Evolutionary conservation across 2,113 vertebrate species (phyloP), one percentile per base, ranked within the genome.

Genomic region (Theropithecus gelada): DNA sequence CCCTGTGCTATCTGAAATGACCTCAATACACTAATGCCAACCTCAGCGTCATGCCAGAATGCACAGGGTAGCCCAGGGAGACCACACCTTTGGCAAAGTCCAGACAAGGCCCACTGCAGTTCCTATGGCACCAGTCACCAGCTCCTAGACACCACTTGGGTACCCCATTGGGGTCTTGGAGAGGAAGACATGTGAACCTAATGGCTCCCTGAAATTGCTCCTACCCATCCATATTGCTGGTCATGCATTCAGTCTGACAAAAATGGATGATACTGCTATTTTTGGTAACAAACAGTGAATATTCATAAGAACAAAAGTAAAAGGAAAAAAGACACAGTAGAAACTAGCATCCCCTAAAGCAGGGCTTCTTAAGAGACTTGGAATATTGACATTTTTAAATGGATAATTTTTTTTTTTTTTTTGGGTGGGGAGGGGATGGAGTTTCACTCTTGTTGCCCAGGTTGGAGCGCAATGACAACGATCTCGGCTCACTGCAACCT

Each of bases 201-300:
- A 40, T 22, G 30, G 48, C 57, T 93, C 38, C 81, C 55, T 61
- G 0, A 82, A 90, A 78, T n/a, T 81, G 27, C 17, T 82, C 57
- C n/a, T 43, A 68, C 22, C 25, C 12, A 30, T 64, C 61, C 61
- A 64, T 80, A 1, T 43, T 85, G 3, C 14, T 93, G 40, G 43
- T 52, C 73, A 50, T 48, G 22, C 52, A 48, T 75, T 4, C 40
- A 70, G n/a, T 82, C 81, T 93, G 40, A 72, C 82, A 55, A 68
- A 93, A 93, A 76, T 68, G 25, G 55, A 32, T 83, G 52, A 70
- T 32, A 68, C 30, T 72, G 5, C 78, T 76, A 35, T 10, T 80
- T 97, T 57, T 20, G 17, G n/a, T 88, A 80, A 79, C 80, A 94
- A 55, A 73, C 10, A 85, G 38, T 91, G n/a, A 94, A 68, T 76